A percentile compares a stretch with the other conserved stretches of the same genome.
Evolutionary conservation across 1,140 invertebrate species (phyloP).

Genomic region (Condylostylus longicornis): DNA sequence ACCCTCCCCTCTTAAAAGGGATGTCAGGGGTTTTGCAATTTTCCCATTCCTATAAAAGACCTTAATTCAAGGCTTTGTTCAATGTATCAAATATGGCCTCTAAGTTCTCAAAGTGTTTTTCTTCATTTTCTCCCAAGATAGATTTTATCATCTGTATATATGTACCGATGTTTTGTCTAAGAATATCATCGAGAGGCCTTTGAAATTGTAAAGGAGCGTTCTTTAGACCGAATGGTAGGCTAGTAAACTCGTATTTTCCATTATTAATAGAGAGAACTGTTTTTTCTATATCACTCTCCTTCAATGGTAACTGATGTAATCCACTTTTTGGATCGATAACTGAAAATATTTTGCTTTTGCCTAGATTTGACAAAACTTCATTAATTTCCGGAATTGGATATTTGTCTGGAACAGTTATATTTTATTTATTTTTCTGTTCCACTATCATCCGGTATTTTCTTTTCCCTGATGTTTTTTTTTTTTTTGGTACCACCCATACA

Average conservation of each 20-base stretch:
- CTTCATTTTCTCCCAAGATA: neutral
- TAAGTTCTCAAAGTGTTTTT: too few species aligned
- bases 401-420: constrained; percentile 20
- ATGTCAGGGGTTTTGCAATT: too few species aligned
- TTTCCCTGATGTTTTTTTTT: neutral
- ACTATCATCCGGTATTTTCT: constrained; percentile 13
- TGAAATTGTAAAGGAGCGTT: neutral
- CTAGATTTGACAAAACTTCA: constrained; percentile 29
- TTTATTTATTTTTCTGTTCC: constrained; percentile 17
- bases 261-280: neutral
- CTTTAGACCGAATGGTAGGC: neutral
- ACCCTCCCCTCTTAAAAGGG: too few species aligned
- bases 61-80: too few species aligned
- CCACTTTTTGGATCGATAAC: constrained; percentile 25
- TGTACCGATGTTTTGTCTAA: neutral
- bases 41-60: too few species aligned
- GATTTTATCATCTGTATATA: neutral
- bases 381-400: constrained; percentile 36
- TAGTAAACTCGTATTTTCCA: neutral
- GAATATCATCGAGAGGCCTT: neutral
- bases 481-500: constrained; percentile 1
- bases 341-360: constrained; percentile 24
- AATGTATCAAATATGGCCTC: neutral
- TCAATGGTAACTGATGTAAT: neutral
- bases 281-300: neutral